Conservation (phyloP, 2,113 vertebrate species). For the Istiophorus platypterus region DNA sequence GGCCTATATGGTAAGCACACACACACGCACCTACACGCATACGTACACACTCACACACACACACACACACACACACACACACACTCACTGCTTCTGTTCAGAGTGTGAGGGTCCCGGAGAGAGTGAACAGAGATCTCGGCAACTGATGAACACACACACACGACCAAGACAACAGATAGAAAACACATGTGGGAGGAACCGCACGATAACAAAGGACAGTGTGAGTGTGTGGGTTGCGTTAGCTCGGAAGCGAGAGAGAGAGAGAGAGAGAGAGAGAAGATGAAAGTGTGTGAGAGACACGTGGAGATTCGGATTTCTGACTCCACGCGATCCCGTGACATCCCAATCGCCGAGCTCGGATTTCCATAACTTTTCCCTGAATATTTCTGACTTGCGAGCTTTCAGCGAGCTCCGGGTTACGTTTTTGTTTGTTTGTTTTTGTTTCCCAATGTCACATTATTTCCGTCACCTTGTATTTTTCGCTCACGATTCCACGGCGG, state of each 20-base stretch:
- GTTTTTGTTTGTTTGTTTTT: too few species aligned
- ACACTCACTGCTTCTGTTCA: slow-evolving; percentile 51
- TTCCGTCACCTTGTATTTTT: background rate
- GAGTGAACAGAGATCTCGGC: slow-evolving; percentile 57
- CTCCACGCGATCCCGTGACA: too few species aligned
- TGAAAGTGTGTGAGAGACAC: background rate
- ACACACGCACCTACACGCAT: background rate
- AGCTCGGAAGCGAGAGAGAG: too few species aligned
- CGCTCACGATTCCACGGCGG: too few species aligned
- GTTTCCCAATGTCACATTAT: too few species aligned
- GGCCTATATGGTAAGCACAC: background rate
- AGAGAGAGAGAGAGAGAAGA: slow-evolving; percentile 3
- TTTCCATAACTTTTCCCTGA: background rate
- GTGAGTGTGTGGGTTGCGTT: slow-evolving; percentile 17
- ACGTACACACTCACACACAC: background rate
- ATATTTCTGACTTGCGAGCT: too few species aligned
- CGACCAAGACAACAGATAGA: slow-evolving; percentile 51
- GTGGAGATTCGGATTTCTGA: too few species aligned
- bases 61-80: background rate
- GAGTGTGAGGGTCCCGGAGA: slow-evolving; percentile 28
- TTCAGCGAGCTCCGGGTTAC: too few species aligned
- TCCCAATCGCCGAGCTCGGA: too few species aligned
- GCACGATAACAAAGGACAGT: slow-evolving; percentile 39
- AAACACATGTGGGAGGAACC: slow-evolving; percentile 63
- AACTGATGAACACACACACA: slow-evolving; percentile 49